A percentile compares a stretch with the other conserved stretches of the same genome.
Conservation (phyloP, 2,888 invertebrate species). For the Achlya flavicornis region DNA sequence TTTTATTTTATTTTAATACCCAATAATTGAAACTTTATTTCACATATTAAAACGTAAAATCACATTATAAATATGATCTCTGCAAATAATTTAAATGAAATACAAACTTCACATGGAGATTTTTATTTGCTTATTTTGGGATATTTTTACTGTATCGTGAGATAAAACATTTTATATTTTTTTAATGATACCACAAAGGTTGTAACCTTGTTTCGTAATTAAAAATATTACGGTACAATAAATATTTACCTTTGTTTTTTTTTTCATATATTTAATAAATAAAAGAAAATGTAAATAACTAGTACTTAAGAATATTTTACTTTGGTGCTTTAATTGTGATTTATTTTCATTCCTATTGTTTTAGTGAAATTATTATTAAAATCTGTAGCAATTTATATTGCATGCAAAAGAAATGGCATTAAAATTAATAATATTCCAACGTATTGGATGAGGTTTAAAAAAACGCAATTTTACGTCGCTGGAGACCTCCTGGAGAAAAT, state of each 20-base stretch:
- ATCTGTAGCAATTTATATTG: neutral
- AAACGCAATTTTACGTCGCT: neutral
- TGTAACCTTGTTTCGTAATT: neutral
- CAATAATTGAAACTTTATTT: neutral
- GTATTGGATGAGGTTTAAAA: neutral
- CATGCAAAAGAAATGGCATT: neutral
- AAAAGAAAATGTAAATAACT: conserved; percentile 17
- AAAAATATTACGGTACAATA: neutral
- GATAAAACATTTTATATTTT: neutral
- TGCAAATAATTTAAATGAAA: neutral
- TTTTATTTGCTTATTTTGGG: neutral
- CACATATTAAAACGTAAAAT: neutral
- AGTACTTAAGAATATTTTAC: conserved; percentile 18
- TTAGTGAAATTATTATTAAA: neutral
- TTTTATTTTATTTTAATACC: neutral
- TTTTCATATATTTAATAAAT: neutral
- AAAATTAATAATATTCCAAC: neutral
- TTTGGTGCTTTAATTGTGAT: conserved; percentile 22
- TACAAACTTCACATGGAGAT: neutral
- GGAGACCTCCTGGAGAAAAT: too few species aligned
- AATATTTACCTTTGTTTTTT: neutral
- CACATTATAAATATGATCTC: too few species aligned
- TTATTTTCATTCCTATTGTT: conserved; percentile 18
- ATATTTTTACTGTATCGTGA: neutral
- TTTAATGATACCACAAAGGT: neutral